Conservation (phyloP, 1,140 invertebrate genomes). For the Littorina saxatilis region DNA sequence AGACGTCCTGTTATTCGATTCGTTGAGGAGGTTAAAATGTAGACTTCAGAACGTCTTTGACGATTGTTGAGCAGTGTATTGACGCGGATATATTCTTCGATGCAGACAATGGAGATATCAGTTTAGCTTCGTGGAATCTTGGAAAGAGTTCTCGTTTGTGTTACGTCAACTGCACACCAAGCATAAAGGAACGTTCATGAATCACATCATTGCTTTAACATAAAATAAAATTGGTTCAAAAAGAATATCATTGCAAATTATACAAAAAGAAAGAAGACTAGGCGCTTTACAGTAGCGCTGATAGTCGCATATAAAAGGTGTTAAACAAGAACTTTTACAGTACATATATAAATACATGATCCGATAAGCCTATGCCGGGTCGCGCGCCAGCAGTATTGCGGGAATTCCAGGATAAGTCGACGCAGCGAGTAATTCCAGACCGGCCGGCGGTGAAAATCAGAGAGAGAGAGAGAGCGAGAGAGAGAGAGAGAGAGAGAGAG, state of each 20-base stretch:
- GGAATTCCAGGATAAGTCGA: not conserved
- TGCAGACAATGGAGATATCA: no score
- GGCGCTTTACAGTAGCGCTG: not conserved
- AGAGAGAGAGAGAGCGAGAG: slow-evolving; percentile 3
- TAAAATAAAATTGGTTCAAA: no score
- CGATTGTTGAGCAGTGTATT: not conserved
- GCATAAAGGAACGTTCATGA: no score
- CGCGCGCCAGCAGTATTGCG: not conserved
- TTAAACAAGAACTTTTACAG: no score
- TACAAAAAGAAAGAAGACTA: no score
- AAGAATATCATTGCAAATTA: no score
- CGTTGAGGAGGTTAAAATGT: not conserved
- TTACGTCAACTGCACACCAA: no score
- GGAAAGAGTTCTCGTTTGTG: no score
- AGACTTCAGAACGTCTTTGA: not conserved
- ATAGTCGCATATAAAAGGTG: not conserved
- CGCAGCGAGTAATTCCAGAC: not conserved
- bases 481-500: slow-evolving; percentile 15
- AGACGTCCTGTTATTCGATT: no score
- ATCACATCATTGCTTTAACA: no score
- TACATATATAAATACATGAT: not conserved
- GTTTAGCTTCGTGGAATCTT: no score
- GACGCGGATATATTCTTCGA: no score
- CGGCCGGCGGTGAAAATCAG: not conserved
- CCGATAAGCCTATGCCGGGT: not conserved